Conservation (phyloP, 2,888 invertebrate genomes). For the Alviniconcha strummeri region DNA sequence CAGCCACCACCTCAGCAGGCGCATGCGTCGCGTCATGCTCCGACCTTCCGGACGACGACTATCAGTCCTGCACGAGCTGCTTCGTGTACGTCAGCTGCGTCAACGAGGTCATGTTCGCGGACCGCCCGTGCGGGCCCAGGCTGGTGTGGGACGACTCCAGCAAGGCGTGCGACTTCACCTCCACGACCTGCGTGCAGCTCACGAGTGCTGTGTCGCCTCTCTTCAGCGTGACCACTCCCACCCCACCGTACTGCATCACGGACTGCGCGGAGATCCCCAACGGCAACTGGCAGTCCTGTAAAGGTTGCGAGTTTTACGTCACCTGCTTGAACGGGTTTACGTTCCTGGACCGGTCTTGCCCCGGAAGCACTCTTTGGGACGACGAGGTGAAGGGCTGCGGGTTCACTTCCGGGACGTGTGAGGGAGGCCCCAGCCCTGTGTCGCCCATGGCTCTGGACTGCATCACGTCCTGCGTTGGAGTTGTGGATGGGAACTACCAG, state of each 20-base stretch:
- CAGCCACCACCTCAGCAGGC: background rate
- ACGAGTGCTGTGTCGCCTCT: background rate
- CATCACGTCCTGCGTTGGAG: slow-evolving; percentile 34
- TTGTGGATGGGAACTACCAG: slow-evolving; percentile 40
- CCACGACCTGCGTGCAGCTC: slow-evolving; percentile 36
- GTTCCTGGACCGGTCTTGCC: background rate
- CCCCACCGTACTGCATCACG: background rate
- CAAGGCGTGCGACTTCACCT: slow-evolving; percentile 37
- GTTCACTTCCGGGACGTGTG: background rate
- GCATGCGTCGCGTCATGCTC: slow-evolving; percentile 40
- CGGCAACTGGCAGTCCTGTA: slow-evolving; percentile 1
- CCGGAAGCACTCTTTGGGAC: background rate
- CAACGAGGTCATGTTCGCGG: slow-evolving; percentile 32
- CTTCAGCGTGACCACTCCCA: background rate
- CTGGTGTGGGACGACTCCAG: slow-evolving; percentile 41
- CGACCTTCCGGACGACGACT: slow-evolving; percentile 39
- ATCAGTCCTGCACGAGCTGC: slow-evolving; percentile 44
- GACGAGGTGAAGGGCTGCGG: background rate
- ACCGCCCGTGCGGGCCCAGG: slow-evolving; percentile 36
- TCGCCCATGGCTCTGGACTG: slow-evolving; percentile 7
- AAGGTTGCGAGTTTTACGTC: background rate
- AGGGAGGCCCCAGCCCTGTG: background rate
- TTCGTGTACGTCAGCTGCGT: slow-evolving; percentile 38
- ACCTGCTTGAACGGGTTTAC: background rate
- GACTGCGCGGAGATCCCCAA: background rate